Percentiles rank a stretch among this genome's conserved stretches.
phyloP scores from a whole-genome alignment of 2,113 vertebrate species.

The Sclerurus mexicanus region DNA sequence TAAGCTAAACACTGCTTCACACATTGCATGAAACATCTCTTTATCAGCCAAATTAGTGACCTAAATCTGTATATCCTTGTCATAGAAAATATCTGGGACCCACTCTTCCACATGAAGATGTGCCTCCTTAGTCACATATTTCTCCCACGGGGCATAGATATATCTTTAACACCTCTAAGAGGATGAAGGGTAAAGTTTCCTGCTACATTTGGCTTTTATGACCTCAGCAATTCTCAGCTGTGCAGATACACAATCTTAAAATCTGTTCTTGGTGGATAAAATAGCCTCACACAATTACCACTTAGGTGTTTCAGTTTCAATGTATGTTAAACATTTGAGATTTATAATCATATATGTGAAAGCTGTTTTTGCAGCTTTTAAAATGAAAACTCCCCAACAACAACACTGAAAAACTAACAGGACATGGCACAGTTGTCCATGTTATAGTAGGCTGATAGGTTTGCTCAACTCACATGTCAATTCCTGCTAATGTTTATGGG shows the following conservation, averaged over 20 bases:
- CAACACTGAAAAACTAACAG: background rate
- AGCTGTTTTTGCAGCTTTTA: background rate
- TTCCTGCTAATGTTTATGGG: background rate
- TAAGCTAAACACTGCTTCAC: background rate
- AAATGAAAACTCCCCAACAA: background rate
- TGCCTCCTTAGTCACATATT: background rate
- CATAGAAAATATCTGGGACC: background rate
- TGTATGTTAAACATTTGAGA: background rate
- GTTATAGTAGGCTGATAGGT: background rate
- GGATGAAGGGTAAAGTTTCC: background rate
- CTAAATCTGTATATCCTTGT: background rate
- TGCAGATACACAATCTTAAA: background rate
- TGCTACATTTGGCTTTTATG: background rate
- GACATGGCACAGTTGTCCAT: background rate
- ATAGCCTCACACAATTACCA: background rate
- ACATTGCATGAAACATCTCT: background rate
- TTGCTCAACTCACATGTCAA: background rate
- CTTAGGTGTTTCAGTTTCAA: background rate
- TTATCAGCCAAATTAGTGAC: background rate
- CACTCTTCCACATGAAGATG: background rate
- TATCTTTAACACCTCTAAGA: background rate
- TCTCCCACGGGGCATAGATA: background rate
- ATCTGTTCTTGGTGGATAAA: background rate
- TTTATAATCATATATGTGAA: background rate
- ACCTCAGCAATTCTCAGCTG: background rate